Evolutionary conservation across 2,797 vertebrate genomes (phyloP).

Genomic region (Tachyglossus aculeatus): DNA sequence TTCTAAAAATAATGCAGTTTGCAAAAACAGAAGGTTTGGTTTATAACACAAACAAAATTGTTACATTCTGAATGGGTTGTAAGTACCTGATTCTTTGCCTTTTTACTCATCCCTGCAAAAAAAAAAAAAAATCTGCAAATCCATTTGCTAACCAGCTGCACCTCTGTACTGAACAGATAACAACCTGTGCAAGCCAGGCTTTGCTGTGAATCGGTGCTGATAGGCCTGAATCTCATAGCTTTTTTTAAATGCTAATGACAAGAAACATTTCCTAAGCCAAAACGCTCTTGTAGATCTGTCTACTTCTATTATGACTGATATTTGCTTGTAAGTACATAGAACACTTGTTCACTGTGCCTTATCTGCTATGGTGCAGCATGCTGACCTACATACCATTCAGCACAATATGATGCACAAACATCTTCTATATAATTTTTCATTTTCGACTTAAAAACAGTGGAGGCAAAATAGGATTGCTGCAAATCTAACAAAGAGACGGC

Average conservation of each 20-base stretch:
- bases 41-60: slow-evolving; percentile 89
- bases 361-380: slow-evolving; percentile 98
- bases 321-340: slow-evolving; percentile 99
- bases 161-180: slow-evolving; percentile 99
- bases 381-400: slow-evolving; percentile 99
- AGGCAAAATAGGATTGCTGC: slow-evolving; percentile 96
- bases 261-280: slow-evolving; percentile 98
- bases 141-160: slow-evolving; percentile 99
- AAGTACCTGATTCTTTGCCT: slow-evolving; percentile 98
- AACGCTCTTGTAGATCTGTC: slow-evolving; percentile 99
- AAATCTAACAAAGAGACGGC: slow-evolving; percentile 98
- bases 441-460: slow-evolving; percentile 98
- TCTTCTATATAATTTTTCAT: slow-evolving; percentile 95
- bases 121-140: slow-evolving; percentile 98
- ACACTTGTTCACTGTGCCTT: slow-evolving; percentile 99
- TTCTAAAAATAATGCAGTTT: slow-evolving; percentile 93
- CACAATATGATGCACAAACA: slow-evolving; percentile 98
- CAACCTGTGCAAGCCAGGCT: slow-evolving; percentile 98
- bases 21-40: slow-evolving; percentile 88
- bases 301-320: slow-evolving; percentile 99
- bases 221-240: slow-evolving; percentile 99
- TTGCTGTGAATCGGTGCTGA: slow-evolving; percentile 97
- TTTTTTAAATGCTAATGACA: slow-evolving; percentile 99
- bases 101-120: slow-evolving; percentile 98
- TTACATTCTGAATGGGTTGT: slow-evolving; percentile 92